Base-by-base conservation (phyloP, 1,140 invertebrate genomes). In the Chlorops oryzae region DNA sequence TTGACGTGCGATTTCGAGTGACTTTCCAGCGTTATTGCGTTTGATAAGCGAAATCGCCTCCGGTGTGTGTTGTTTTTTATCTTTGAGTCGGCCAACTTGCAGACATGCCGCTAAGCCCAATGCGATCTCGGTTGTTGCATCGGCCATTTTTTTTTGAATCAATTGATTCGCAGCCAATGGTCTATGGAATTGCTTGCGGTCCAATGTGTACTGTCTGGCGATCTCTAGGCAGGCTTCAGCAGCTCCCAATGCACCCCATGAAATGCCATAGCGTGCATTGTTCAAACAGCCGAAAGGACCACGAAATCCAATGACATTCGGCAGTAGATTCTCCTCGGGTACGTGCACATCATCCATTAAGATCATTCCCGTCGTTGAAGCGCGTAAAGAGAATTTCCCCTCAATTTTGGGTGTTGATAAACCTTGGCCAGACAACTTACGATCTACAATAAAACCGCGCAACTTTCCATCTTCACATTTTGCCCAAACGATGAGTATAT, bases 1-100 rank as follows among this genome's bases (percentile, higher is more conserved):
- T 35, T 68, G 73, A 51, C 96, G 79, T 5, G 95, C 95, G 59
- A 99, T 97, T 51, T 97, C 90, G 50, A 99, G 74, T 5, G 96
- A 82, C 76, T 99, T 99, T 1, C 87, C 89, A 63, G 93, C 88
- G 40, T 88, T 95, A 72, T 99, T 99, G 49, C 94, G 80, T 76
- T 99, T 99, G 18, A 99, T 77, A 50, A 99, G 63, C 1, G 95
- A 98, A 59, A 99, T 90, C 92, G 98, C 96, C 76, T 99, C 95
- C 25, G 94, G 90, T 2, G 84, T 80, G 23, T 78, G 81, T 81
- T 82, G 78, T 54, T 86, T 83, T 63, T 91, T 75, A 69, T 99
- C 96, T 73, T 92, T 96, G n/a, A 99, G 76, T 55, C 95, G 80
- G 9, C 87, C 92, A 41, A 97, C 90, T 58, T 88, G 87, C 18